phyloP scores from a whole-genome alignment of 1,140 invertebrate genomes.

The Diprion similis region DNA sequence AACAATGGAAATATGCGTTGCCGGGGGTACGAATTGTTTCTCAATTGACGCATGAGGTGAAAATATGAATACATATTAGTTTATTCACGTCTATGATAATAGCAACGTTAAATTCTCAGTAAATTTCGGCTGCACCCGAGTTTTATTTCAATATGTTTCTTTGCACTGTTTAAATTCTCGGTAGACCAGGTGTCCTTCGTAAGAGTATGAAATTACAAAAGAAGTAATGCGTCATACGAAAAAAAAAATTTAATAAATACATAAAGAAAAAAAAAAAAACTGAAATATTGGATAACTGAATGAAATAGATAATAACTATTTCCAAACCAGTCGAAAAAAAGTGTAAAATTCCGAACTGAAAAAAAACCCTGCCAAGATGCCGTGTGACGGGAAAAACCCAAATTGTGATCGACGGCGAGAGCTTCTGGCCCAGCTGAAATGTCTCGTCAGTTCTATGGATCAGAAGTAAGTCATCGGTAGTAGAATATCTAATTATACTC shows the following conservation, averaged over 20 bases:
- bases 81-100: no score
- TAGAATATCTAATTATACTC: not conserved
- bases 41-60: not conserved
- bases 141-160: no score
- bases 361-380: constrained; percentile 37
- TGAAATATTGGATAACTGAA: no score
- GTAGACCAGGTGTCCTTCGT: no score
- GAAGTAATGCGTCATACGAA: not conserved
- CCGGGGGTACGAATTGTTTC: not conserved
- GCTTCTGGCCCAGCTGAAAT: constrained; percentile 50
- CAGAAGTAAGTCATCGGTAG: constrained; percentile 37
- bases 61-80: not conserved
- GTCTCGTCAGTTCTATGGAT: constrained; percentile 54
- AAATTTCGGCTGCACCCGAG: no score
- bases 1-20: not conserved
- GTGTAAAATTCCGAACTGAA: not conserved
- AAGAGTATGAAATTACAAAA: no score
- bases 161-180: no score
- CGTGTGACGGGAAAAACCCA: constrained; percentile 52
- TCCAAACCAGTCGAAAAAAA: not conserved
- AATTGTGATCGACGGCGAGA: constrained; percentile 49
- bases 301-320: no score
- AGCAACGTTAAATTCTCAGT: no score
- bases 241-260: not conserved
- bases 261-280: not conserved